Conservation (phyloP, 2,797 vertebrate genomes). For the Tolypeutes matacus region DNA sequence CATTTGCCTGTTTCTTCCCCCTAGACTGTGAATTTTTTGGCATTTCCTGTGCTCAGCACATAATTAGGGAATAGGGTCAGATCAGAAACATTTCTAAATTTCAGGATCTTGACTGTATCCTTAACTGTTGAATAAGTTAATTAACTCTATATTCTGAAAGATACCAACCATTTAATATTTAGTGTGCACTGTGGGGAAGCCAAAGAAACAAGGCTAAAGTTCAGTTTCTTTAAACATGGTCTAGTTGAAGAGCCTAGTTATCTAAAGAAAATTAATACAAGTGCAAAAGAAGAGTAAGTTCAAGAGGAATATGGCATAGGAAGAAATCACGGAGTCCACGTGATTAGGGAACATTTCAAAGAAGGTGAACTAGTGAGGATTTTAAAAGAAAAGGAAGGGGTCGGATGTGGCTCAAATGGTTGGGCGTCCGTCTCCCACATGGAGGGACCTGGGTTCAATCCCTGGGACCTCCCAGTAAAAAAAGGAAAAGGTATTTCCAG, state of each 20-base stretch:
- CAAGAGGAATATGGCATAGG: background rate
- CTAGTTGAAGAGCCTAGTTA: slow-evolving; percentile 59
- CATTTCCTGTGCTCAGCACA: slow-evolving; percentile 32
- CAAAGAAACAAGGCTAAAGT: slow-evolving; percentile 61
- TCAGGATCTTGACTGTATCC: slow-evolving; percentile 42
- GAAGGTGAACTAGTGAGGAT: slow-evolving; percentile 32
- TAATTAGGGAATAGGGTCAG: background rate
- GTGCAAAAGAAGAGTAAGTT: slow-evolving; percentile 35
- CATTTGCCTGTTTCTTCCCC: slow-evolving; percentile 36
- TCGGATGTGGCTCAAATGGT: no score
- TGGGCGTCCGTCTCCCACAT: no score
- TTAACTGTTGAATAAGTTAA: slow-evolving; percentile 49
- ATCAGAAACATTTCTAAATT: slow-evolving; percentile 7
- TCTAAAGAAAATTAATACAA: slow-evolving; percentile 41
- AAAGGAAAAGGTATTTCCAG: slow-evolving; percentile 45
- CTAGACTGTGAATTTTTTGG: background rate
- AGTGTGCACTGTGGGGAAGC: background rate
- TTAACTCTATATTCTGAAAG: slow-evolving; percentile 61
- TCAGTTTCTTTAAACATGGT: slow-evolving; percentile 59
- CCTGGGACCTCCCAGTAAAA: no score
- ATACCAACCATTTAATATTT: slow-evolving; percentile 41
- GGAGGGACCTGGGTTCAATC: no score
- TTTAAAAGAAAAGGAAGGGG: slow-evolving; percentile 47
- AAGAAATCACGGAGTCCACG: background rate
- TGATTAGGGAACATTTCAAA: slow-evolving; percentile 12